These are phyloP conservation scores for Novumbra hubbsi DNA, from an alignment of 2,797 vertebrate species.

Conservation along the genomic window DNA sequence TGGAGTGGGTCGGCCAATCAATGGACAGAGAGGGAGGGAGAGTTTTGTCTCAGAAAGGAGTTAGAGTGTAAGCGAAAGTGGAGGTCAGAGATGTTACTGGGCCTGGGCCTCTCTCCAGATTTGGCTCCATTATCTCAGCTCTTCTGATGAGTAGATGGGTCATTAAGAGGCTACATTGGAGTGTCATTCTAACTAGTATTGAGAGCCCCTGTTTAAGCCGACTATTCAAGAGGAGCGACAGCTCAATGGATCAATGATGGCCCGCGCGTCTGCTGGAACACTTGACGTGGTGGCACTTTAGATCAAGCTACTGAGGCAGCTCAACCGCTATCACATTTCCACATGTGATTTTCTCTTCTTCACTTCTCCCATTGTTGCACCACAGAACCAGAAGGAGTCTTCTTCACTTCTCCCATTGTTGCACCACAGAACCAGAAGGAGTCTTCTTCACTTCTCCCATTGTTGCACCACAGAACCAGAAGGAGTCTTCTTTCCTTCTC, in stretches of 20 bases:
- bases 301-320: not conserved
- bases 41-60: slow-evolving; percentile 37
- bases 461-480: not conserved
- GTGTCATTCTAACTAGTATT: slow-evolving; percentile 11
- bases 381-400: not conserved
- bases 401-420: not conserved
- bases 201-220: slow-evolving; percentile 14
- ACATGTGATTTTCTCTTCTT: not conserved
- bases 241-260: slow-evolving; percentile 9
- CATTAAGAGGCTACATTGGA: slow-evolving; percentile 1
- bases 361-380: not conserved
- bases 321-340: not conserved
- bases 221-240: not conserved
- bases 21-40: slow-evolving; percentile 35
- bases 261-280: slow-evolving; percentile 5
- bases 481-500: not conserved
- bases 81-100: not conserved
- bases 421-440: not conserved
- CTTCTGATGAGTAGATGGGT: not conserved
- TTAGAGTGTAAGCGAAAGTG: slow-evolving; percentile 25
- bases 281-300: not conserved
- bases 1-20: slow-evolving; percentile 34
- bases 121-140: not conserved
- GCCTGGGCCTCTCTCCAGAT: slow-evolving; percentile 28
- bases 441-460: not conserved